Evolutionary conservation across 2,797 vertebrate genomes (phyloP).

Genomic region (Gambelia wislizenii): DNA sequence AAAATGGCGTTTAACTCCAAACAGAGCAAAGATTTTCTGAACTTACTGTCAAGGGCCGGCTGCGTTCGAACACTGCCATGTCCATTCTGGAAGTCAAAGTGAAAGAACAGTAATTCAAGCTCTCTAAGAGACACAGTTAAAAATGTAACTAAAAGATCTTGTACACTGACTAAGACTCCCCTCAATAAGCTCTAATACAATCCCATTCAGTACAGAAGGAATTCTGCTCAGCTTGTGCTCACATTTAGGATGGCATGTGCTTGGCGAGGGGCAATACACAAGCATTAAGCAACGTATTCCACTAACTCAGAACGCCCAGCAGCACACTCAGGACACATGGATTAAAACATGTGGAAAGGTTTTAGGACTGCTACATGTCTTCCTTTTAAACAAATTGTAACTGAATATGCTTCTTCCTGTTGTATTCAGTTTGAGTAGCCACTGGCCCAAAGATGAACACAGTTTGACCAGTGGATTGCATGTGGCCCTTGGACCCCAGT

Average conservation of each 20-base stretch:
- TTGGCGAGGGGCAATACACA: not conserved
- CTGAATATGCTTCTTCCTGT: not conserved
- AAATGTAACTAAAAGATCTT: constrained; percentile 11
- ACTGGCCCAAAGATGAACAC: too few species aligned
- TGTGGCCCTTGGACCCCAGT: too few species aligned
- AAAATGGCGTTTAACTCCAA: not conserved
- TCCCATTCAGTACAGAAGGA: constrained; percentile 32
- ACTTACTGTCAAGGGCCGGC: constrained; percentile 91
- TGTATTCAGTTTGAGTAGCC: not conserved
- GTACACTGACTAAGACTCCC: constrained; percentile 44
- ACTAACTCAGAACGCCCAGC: not conserved
- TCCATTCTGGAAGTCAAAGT: constrained; percentile 84
- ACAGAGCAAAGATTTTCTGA: constrained; percentile 19
- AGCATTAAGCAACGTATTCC: not conserved
- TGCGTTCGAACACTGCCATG: constrained; percentile 87
- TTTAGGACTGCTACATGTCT: not conserved
- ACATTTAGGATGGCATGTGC: too few species aligned
- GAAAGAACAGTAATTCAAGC: constrained; percentile 42
- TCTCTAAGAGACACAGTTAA: not conserved
- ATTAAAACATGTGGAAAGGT: not conserved
- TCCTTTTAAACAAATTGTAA: not conserved
- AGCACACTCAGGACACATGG: not conserved
- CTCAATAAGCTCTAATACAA: constrained; percentile 47
- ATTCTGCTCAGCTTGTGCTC: not conserved
- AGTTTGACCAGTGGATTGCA: too few species aligned